These are phyloP conservation scores for Amblyteles armatorius DNA, from an alignment of 2,888 invertebrate species.

Conservation along the genomic window DNA sequence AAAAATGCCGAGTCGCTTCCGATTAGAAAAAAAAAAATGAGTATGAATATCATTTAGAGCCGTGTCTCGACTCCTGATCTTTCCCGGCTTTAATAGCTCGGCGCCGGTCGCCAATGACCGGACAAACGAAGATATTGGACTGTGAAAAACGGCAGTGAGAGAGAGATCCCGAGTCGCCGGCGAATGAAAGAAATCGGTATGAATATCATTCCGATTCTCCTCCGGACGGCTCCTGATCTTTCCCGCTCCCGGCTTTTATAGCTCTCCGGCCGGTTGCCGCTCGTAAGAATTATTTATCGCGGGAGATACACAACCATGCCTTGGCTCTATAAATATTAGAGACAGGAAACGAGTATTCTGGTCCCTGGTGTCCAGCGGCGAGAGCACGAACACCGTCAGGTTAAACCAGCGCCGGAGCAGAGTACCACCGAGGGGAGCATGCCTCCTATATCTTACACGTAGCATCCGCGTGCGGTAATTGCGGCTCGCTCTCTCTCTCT, in stretches of 20 bases:
- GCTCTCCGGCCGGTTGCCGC: neutral
- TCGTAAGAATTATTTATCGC: slow-evolving; percentile 53
- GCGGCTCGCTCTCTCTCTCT: slow-evolving; percentile 67
- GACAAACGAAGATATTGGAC: neutral
- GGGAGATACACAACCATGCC: slow-evolving; percentile 20
- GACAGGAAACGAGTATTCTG: slow-evolving; percentile 60
- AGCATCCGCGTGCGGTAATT: slow-evolving; percentile 75
- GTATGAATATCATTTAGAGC: slow-evolving; percentile 12
- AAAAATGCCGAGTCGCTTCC: neutral
- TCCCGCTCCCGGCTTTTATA: slow-evolving; percentile 8
- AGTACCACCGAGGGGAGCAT: slow-evolving; percentile 9
- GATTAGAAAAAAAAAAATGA: neutral
- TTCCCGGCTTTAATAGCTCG: neutral
- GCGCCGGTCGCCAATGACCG: neutral
- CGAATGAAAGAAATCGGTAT: neutral
- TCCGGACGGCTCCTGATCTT: slow-evolving; percentile 3
- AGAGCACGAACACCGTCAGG: slow-evolving; percentile 27
- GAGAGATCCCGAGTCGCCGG: neutral
- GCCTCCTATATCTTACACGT: slow-evolving; percentile 63
- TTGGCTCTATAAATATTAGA: slow-evolving; percentile 55
- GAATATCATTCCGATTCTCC: slow-evolving; percentile 4
- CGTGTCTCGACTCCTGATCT: neutral
- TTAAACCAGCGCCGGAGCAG: neutral
- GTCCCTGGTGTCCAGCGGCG: slow-evolving; percentile 33
- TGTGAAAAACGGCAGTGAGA: neutral